A percentile compares a stretch with the other conserved stretches of the same genome.
Conservation (phyloP, 2,888 invertebrate genomes). For the Thymelicus acteon region DNA sequence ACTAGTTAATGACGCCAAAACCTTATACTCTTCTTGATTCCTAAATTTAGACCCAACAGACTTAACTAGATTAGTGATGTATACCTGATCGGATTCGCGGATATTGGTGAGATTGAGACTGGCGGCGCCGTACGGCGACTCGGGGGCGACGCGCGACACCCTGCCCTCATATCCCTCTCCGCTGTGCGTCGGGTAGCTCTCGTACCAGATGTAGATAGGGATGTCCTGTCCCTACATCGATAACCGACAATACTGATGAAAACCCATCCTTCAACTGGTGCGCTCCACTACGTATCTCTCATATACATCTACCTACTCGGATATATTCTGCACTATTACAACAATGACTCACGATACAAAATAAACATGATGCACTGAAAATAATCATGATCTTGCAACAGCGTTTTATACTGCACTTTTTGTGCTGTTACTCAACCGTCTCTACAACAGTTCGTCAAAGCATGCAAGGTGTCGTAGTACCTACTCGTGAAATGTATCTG, state of each 20-base stretch:
- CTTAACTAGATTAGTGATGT: neutral
- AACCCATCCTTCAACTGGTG: constrained; percentile 52
- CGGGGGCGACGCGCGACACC: constrained; percentile 94
- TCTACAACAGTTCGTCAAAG: constrained; percentile 21
- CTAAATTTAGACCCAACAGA: neutral
- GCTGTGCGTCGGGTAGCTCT: constrained; percentile 98
- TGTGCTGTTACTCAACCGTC: constrained; percentile 24
- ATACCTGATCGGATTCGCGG: constrained; percentile 92
- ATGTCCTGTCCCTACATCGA: constrained; percentile 94
- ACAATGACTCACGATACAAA: constrained; percentile 36
- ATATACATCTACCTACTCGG: constrained; percentile 36
- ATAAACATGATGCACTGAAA: constrained; percentile 33
- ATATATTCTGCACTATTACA: constrained; percentile 33
- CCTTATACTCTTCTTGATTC: no score
- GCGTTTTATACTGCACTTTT: constrained; percentile 19
- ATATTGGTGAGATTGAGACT: constrained; percentile 98
- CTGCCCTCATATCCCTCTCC: constrained; percentile 97
- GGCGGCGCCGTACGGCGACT: constrained; percentile 95
- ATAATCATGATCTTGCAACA: constrained; percentile 30
- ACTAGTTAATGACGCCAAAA: neutral
- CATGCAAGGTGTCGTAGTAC: constrained; percentile 25
- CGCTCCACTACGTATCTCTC: constrained; percentile 39
- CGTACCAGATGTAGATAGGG: constrained; percentile 99
- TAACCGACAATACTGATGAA: constrained; percentile 54
- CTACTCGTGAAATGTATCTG: constrained; percentile 6